Conservation (phyloP, 2,888 invertebrate species). For the Ceratothoa steindachneri region DNA sequence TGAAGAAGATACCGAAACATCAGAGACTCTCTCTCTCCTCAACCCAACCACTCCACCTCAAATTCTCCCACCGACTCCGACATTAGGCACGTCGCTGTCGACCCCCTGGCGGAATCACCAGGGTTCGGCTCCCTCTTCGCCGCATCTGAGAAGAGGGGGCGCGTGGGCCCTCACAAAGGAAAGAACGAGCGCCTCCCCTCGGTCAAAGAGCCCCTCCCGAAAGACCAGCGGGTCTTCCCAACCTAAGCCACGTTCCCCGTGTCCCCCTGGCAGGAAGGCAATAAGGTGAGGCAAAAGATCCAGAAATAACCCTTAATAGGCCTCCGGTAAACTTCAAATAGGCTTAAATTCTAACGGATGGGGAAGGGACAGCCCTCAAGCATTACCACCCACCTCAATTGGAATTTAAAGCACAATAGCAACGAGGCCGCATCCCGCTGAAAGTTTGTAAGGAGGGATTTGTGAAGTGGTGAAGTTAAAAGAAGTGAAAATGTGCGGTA, state of each 20-base stretch:
- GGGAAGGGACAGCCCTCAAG: too few species aligned
- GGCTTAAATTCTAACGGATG: too few species aligned
- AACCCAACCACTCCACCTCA: background rate
- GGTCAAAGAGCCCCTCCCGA: background rate
- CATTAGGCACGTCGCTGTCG: background rate
- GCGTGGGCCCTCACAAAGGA: background rate
- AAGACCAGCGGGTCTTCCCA: background rate
- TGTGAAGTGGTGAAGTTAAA: too few species aligned
- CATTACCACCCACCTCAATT: too few species aligned
- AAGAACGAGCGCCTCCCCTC: background rate
- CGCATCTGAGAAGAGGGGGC: background rate
- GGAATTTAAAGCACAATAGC: too few species aligned
- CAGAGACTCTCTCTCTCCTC: background rate
- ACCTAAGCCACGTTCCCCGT: background rate
- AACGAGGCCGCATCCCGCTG: too few species aligned
- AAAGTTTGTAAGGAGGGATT: too few species aligned
- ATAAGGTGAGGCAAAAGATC: background rate
- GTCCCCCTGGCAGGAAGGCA: background rate
- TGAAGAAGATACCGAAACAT: background rate
- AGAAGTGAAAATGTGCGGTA: too few species aligned
- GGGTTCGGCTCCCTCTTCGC: background rate
- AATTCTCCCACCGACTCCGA: background rate
- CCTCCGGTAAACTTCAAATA: too few species aligned
- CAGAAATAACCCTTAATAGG: too few species aligned
- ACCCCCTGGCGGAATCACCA: conserved; percentile 3